These are phyloP conservation scores for Temnothorax rugatulus DNA, from an alignment of 2,888 invertebrate species.

Conservation along the genomic window DNA sequence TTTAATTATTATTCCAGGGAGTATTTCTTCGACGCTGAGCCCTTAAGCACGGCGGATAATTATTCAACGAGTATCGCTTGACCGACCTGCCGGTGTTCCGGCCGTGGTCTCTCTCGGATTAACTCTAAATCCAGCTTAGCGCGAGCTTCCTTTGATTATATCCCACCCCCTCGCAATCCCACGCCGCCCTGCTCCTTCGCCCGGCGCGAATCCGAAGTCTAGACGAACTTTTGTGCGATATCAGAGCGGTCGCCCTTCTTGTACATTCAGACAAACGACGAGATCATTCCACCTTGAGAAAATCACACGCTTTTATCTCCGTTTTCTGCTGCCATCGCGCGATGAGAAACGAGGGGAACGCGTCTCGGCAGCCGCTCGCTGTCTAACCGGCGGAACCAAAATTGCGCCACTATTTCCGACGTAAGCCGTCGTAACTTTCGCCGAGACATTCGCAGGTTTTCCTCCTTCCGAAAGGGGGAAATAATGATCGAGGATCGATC, in stretches of 20 bases:
- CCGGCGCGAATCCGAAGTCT: conserved; percentile 71
- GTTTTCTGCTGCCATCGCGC: conserved; percentile 55
- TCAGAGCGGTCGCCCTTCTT: conserved; percentile 61
- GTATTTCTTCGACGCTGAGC: not conserved
- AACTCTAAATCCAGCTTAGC: conserved; percentile 51
- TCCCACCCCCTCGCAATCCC: not conserved
- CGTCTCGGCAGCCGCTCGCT: conserved; percentile 36
- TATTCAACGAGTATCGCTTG: conserved; percentile 15
- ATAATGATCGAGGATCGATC: not conserved
- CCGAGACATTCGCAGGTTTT: not conserved
- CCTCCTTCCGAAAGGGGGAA: not conserved
- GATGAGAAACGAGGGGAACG: conserved; percentile 52
- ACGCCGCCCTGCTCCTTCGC: conserved; percentile 37
- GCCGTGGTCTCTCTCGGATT: conserved; percentile 52
- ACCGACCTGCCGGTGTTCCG: conserved; percentile 2
- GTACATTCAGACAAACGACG: conserved; percentile 53
- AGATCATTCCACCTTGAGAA: conserved; percentile 42
- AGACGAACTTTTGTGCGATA: conserved; percentile 80
- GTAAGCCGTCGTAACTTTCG: conserved; percentile 26
- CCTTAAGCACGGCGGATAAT: conserved; percentile 3
- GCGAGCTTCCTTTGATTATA: conserved; percentile 26
- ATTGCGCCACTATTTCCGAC: conserved; percentile 35
- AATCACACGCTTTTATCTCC: conserved; percentile 56
- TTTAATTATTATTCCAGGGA: not conserved
- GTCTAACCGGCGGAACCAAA: not conserved